Evolutionary conservation across 2,888 invertebrate genomes (phyloP).

Genomic region (Torymus tubicola): DNA sequence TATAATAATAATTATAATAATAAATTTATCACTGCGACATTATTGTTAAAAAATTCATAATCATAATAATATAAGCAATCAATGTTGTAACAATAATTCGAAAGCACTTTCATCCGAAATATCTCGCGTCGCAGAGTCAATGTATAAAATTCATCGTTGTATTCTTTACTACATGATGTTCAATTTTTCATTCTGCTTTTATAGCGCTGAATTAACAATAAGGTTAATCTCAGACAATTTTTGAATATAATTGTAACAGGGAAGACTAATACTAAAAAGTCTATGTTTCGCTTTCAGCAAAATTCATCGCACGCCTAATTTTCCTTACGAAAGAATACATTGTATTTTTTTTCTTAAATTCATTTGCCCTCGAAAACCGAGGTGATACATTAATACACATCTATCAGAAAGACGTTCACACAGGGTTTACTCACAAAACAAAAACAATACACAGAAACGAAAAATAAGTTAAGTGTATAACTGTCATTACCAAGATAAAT

Average conservation of each 20-base stretch:
- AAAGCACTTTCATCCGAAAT: slow-evolving; percentile 30
- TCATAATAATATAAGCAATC: slow-evolving; percentile 50
- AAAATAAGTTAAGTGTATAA: slow-evolving; percentile 50
- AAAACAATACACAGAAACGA: slow-evolving; percentile 39
- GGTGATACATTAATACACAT: slow-evolving; percentile 51
- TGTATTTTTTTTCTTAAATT: slow-evolving; percentile 3
- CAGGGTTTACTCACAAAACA: slow-evolving; percentile 46
- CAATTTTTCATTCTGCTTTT: slow-evolving; percentile 29
- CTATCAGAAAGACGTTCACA: slow-evolving; percentile 49
- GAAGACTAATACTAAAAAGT: slow-evolving; percentile 67
- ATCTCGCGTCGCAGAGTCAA: slow-evolving; percentile 33
- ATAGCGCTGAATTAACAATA: slow-evolving; percentile 51
- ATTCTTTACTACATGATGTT: slow-evolving; percentile 54
- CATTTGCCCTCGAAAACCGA: slow-evolving; percentile 43
- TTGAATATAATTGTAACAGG: slow-evolving; percentile 61
- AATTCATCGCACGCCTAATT: slow-evolving; percentile 20
- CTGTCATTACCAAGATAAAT: slow-evolving; percentile 40
- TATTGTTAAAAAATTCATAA: slow-evolving; percentile 36
- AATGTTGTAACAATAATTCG: slow-evolving; percentile 50
- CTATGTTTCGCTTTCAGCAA: slow-evolving; percentile 38
- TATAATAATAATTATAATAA: slow-evolving; percentile 44
- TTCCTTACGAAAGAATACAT: slow-evolving; percentile 42
- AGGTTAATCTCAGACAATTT: slow-evolving; percentile 49
- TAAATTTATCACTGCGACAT: slow-evolving; percentile 45
- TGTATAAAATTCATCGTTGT: slow-evolving; percentile 61